Base-by-base conservation (phyloP, 1,140 invertebrate genomes). In the Colletes latitarsis region DNA sequence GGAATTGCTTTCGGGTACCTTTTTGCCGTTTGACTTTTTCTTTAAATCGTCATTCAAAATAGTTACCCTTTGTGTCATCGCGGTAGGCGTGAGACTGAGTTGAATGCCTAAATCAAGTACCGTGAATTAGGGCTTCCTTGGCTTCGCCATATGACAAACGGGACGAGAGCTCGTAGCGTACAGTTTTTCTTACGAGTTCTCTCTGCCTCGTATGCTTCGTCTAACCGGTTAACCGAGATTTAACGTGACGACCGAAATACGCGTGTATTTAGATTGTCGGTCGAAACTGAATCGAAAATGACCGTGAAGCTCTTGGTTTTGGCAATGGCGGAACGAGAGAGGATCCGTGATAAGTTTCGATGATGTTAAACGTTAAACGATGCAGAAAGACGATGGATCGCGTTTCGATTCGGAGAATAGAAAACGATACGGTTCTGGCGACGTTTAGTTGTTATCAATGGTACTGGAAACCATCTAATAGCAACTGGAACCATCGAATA, bases 341-440 rank as follows among this genome's bases (percentile, higher is more conserved):
- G 67, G 57, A 69, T 68, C 82, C 82, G 83, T 81, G 84, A 84
- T 69, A 84, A 85, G 55, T 68, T 73, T 72, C 82, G 57, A 30
- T 10, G 53, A 74, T 55, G 53, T 67, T 76, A 72, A 76, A 72
- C 19, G 30, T n/a, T n/a, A n/a, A n/a, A n/a, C n/a, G n/a, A n/a
- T n/a, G 41, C 52, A 46, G 9, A 12, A 53, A 58, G 46, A 68
- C 30, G 68, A 68, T 17, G 15, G n/a, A 1, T 39, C 14, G 5
- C 14, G 5, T 5, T 5, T 17, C 41, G 30, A 46, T 49, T n/a
- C 53, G 49, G 49, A 1, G 0, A 49, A 12, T 69, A 15, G n/a
- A n/a, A 57, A 30, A 57, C 8, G 14, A 12, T 74, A 10, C 17
- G 6, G 3, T 53, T 30, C 5, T 39, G 10, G 6, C n/a, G 14